Percentiles rank a stretch among this genome's conserved stretches.
These are phyloP conservation scores for Pachypeltis micranthus DNA, from an alignment of 1,140 invertebrate species.

Conservation along the genomic window DNA sequence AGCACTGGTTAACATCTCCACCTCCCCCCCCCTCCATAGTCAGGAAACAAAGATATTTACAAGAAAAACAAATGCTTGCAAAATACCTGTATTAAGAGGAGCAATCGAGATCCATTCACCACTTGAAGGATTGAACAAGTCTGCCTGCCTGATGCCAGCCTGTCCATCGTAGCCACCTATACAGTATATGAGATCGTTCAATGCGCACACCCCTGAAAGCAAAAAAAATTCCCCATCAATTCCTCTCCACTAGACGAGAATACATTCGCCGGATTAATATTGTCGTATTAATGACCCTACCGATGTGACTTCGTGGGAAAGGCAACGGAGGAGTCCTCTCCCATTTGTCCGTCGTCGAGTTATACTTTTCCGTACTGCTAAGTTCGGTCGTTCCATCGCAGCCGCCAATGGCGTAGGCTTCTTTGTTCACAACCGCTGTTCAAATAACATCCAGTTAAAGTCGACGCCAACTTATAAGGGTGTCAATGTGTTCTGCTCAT, in stretches of 20 bases:
- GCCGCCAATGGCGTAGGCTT: slow-evolving; percentile 65
- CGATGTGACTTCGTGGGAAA: slow-evolving; percentile 52
- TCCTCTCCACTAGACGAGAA: not conserved
- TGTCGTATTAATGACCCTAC: slow-evolving; percentile 28
- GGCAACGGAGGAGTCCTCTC: slow-evolving; percentile 45
- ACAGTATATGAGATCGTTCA: slow-evolving; percentile 59
- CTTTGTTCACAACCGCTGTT: slow-evolving; percentile 45
- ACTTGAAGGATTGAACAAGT: slow-evolving; percentile 51
- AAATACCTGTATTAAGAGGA: slow-evolving; percentile 47
- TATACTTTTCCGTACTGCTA: slow-evolving; percentile 52
- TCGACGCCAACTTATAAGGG: too few species aligned
- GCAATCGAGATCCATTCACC: slow-evolving; percentile 55
- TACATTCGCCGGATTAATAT: not conserved
- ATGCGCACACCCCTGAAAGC: slow-evolving; percentile 45
- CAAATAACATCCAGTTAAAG: too few species aligned
- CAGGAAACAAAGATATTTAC: too few species aligned
- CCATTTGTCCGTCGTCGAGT: slow-evolving; percentile 49
- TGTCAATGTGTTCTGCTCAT: too few species aligned
- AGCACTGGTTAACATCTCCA: too few species aligned
- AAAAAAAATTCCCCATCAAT: not conserved
- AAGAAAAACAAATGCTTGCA: not conserved
- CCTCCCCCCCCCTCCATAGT: not conserved
- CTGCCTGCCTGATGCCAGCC: slow-evolving; percentile 57
- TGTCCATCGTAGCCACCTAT: slow-evolving; percentile 73
- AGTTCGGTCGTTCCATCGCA: slow-evolving; percentile 66